Conservation (phyloP, 2,113 vertebrate species). For the Hipposideros armiger region DNA sequence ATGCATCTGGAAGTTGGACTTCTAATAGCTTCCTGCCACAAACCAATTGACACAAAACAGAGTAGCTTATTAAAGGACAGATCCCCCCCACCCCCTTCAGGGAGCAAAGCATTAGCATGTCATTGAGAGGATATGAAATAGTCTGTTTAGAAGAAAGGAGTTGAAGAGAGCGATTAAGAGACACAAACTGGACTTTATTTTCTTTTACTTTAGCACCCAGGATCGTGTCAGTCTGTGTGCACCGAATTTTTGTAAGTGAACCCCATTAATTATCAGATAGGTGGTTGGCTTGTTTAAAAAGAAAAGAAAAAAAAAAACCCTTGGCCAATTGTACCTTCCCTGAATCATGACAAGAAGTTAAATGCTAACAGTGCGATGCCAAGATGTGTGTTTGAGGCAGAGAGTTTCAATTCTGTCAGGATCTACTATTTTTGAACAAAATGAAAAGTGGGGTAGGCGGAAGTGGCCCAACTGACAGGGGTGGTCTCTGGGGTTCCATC, state of each 20-base stretch:
- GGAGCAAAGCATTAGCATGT: conserved; percentile 86
- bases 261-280: conserved; percentile 82
- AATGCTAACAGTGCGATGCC: conserved; percentile 94
- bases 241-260: conserved; percentile 86
- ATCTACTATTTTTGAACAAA: conserved; percentile 86
- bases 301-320: conserved; percentile 76
- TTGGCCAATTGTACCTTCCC: conserved; percentile 91
- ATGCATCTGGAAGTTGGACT: conserved; percentile 87
- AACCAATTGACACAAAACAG: conserved; percentile 86
- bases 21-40: conserved; percentile 91
- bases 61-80: conserved; percentile 86
- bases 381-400: conserved; percentile 91
- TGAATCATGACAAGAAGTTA: conserved; percentile 90
- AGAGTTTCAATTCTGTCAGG: conserved; percentile 86
- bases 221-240: conserved; percentile 87
- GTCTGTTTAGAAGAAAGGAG: conserved; percentile 87
- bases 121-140: conserved; percentile 86
- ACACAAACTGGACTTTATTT: conserved; percentile 87
- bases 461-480: conserved; percentile 87
- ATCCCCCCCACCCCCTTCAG: conserved; percentile 83
- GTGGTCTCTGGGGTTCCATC: conserved; percentile 88
- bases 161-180: conserved; percentile 88
- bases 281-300: conserved; percentile 77
- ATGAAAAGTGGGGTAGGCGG: conserved; percentile 88
- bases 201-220: conserved; percentile 89